These are phyloP conservation scores for Pheosia tremula DNA, from an alignment of 2,888 invertebrate genomes.

Conservation along the genomic window DNA sequence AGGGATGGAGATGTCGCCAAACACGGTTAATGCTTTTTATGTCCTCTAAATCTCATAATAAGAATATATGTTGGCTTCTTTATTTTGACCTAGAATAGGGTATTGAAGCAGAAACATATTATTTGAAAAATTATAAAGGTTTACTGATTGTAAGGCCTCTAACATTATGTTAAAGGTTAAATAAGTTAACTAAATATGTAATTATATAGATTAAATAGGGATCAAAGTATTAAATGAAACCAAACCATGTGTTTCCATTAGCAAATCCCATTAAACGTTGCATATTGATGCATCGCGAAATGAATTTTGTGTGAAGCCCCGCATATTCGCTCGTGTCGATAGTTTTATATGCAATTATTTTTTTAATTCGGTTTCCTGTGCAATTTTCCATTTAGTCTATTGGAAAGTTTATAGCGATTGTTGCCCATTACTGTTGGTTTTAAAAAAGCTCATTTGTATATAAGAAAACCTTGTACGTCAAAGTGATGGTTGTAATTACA, in stretches of 20 bases:
- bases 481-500: too few relatives aligned
- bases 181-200: too few relatives aligned
- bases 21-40: constrained; percentile 39
- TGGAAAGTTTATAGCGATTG: too few relatives aligned
- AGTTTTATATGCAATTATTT: not conserved
- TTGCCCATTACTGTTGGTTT: too few relatives aligned
- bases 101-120: not conserved
- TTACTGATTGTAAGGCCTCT: too few relatives aligned
- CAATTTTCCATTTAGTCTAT: too few relatives aligned
- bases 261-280: constrained; percentile 19
- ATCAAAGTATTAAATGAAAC: not conserved
- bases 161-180: too few relatives aligned
- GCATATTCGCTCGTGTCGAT: not conserved
- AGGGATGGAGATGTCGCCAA: constrained; percentile 8
- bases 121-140: not conserved
- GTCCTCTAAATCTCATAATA: constrained; percentile 33
- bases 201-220: not conserved
- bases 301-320: not conserved
- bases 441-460: too few relatives aligned
- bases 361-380: too few relatives aligned
- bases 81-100: not conserved
- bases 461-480: too few relatives aligned
- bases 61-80: constrained; percentile 20
- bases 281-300: not conserved
- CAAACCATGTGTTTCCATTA: constrained; percentile 3